Evolutionary conservation across 1,140 invertebrate species (phyloP).

Genomic region (Glomeris maerens): DNA sequence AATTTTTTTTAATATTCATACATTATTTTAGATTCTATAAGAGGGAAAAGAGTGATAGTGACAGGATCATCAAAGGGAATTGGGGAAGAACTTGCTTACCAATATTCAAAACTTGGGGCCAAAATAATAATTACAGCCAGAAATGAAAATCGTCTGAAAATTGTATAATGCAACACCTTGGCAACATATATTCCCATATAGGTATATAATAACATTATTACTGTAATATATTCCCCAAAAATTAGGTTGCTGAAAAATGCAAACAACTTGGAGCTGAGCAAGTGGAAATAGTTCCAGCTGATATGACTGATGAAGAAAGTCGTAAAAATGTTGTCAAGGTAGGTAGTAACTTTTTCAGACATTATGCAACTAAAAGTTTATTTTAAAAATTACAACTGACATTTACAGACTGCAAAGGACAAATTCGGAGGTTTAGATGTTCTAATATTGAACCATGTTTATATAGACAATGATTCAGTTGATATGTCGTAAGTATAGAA

Average conservation of each 20-base stretch:
- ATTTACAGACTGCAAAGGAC: neutral
- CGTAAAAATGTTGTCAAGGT: neutral
- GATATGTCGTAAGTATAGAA: too few relatives aligned
- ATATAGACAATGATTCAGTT: too few relatives aligned
- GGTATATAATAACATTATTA: too few relatives aligned
- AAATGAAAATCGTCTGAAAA: slow-evolving; percentile 48
- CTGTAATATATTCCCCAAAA: too few relatives aligned
- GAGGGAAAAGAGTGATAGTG: slow-evolving; percentile 68
- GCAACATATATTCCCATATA: too few relatives aligned
- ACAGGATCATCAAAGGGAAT: slow-evolving; percentile 81
- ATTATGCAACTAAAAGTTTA: too few relatives aligned
- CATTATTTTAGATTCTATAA: too few relatives aligned
- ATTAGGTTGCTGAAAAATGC: neutral
- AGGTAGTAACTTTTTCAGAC: too few relatives aligned
- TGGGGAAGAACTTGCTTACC: slow-evolving; percentile 58
- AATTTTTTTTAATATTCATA: too few relatives aligned
- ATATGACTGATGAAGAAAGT: neutral
- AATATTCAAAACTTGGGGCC: slow-evolving; percentile 50
- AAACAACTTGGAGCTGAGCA: neutral
- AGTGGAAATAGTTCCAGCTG: neutral
- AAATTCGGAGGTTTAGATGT: neutral
- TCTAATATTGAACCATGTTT: neutral
- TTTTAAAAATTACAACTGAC: too few relatives aligned
- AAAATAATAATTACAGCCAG: slow-evolving; percentile 63
- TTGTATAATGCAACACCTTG: slow-evolving; percentile 46